Evolutionary conservation across 1,140 invertebrate species (phyloP).

Genomic region (Aplysia californica): DNA sequence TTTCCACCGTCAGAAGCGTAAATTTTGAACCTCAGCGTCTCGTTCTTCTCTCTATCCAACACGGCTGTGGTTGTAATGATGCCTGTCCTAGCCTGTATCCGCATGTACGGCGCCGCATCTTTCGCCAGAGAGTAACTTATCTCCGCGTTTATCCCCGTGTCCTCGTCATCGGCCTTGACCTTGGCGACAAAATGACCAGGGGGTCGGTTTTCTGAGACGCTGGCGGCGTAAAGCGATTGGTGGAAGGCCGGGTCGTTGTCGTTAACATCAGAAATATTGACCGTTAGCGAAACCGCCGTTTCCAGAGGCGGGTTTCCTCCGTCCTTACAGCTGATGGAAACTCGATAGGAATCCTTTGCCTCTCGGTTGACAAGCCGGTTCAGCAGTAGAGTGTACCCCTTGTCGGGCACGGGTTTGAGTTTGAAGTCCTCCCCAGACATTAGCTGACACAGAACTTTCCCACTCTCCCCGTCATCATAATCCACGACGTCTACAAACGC

Average conservation of each 20-base stretch:
- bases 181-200: slow-evolving; percentile 67
- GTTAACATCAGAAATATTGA: slow-evolving; percentile 73
- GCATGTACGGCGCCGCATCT: slow-evolving; percentile 18
- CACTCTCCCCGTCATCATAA: slow-evolving; percentile 49
- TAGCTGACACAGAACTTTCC: slow-evolving; percentile 44
- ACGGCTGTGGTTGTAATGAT: slow-evolving; percentile 30
- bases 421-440: slow-evolving; percentile 28
- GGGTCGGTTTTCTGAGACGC: slow-evolving; percentile 70
- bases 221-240: slow-evolving; percentile 71
- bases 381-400: slow-evolving; percentile 46
- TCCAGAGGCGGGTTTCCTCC: slow-evolving; percentile 34
- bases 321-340: slow-evolving; percentile 75
- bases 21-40: slow-evolving; percentile 26
- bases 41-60: slow-evolving; percentile 44
- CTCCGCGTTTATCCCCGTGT: slow-evolving; percentile 77
- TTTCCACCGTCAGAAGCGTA: slow-evolving; percentile 31
- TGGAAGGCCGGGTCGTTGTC: slow-evolving; percentile 40
- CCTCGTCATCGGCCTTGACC: slow-evolving; percentile 82
- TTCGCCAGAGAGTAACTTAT: slow-evolving; percentile 33
- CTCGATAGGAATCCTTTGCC: slow-evolving; percentile 76
- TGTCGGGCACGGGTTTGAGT: slow-evolving; percentile 31
- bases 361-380: slow-evolving; percentile 80
- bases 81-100: slow-evolving; percentile 39
- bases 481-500: slow-evolving; percentile 54
- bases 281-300: slow-evolving; percentile 80